These are phyloP conservation scores for Andrena trimmerana DNA, from an alignment of 2,888 invertebrate genomes.

Conservation along the genomic window DNA sequence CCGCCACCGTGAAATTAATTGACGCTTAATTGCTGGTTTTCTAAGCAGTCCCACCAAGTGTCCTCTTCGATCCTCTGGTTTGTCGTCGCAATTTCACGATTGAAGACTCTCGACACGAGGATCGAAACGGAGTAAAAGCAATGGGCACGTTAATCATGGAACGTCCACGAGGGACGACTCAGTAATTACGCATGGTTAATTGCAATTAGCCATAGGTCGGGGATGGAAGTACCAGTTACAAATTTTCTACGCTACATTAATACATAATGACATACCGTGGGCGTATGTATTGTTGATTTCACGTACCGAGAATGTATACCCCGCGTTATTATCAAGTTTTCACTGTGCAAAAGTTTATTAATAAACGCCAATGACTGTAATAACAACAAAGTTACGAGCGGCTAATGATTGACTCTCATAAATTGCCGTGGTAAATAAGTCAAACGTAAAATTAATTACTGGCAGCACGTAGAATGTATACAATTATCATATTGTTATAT, in stretches of 20 bases:
- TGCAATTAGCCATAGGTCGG: too few species aligned
- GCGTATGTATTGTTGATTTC: neutral
- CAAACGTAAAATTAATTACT: neutral
- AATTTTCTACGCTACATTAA: neutral
- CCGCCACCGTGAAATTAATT: constrained; percentile 23
- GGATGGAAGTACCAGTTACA: neutral
- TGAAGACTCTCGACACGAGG: neutral
- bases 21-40: constrained; percentile 8
- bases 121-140: too few species aligned
- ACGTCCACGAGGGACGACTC: too few species aligned
- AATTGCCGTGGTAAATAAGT: constrained; percentile 23
- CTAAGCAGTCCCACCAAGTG: neutral
- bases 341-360: neutral
- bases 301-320: neutral
- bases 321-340: neutral
- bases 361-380: constrained; percentile 19
- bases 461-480: neutral
- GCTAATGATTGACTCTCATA: neutral
- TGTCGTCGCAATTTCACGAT: neutral
- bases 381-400: neutral
- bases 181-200: neutral
- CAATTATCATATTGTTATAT: constrained; percentile 12
- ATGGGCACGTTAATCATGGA: too few species aligned
- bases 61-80: neutral
- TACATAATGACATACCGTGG: too few species aligned